A percentile compares a stretch with the other conserved stretches of the same genome.
Evolutionary conservation across 2,888 invertebrate species (phyloP).

Genomic region (Sipunculus nudus): DNA sequence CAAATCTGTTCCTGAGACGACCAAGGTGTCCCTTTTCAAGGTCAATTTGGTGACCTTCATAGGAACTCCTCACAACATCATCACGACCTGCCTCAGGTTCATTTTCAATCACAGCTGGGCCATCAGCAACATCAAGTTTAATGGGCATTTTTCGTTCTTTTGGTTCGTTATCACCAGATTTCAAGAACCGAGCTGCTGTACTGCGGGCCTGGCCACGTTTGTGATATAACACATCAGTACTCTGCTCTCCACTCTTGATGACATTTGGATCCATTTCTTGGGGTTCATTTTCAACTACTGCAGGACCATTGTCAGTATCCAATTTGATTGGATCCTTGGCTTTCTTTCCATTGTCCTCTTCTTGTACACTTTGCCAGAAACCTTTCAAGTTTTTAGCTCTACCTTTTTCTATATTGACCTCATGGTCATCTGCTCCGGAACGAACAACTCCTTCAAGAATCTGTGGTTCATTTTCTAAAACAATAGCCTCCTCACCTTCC

Average conservation of each 20-base stretch:
- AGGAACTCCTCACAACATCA: not conserved
- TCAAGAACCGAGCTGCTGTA: too few relatives aligned
- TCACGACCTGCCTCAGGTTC: conserved; percentile 9
- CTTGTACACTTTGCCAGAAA: conserved; percentile 3
- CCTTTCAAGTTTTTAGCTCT: conserved; percentile 14
- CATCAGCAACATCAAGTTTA: conserved; percentile 19
- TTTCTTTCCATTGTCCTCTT: not conserved
- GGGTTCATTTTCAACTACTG: conserved; percentile 25
- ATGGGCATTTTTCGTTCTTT: too few relatives aligned
- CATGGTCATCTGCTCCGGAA: conserved; percentile 11
- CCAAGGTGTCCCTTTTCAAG: too few relatives aligned
- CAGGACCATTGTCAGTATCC: conserved; percentile 13
- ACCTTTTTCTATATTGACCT: conserved; percentile 5
- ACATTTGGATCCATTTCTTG: conserved; percentile 1
- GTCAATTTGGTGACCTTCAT: too few relatives aligned
- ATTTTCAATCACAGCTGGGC: conserved; percentile 20
- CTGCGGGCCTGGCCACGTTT: too few relatives aligned
- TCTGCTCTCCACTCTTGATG: not conserved
- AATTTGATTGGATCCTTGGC: conserved; percentile 7
- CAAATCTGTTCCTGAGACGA: too few relatives aligned
- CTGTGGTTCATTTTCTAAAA: conserved; percentile 18
- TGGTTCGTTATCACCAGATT: too few relatives aligned
- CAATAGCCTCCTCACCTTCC: not conserved
- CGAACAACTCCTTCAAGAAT: conserved; percentile 11
- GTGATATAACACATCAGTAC: too few relatives aligned